Evolutionary conservation across 2,888 invertebrate species (phyloP).

Genomic region (Pemphredon lugubris): DNA sequence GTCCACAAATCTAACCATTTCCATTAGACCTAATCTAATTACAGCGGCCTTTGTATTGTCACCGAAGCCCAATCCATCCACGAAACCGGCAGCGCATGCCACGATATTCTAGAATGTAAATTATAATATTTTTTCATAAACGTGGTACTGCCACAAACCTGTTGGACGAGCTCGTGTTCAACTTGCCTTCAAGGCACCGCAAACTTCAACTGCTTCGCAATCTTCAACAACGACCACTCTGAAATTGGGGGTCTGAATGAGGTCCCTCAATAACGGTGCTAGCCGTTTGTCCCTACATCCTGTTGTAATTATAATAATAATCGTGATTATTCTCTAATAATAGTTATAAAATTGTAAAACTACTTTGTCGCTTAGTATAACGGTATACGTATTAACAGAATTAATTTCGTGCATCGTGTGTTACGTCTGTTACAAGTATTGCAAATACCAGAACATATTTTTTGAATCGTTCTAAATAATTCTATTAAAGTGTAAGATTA

Average conservation of each 20-base stretch:
- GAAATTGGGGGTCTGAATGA: constrained; percentile 86
- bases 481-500: no score
- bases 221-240: constrained; percentile 86
- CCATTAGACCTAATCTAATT: constrained; percentile 87
- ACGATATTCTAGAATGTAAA: constrained; percentile 84
- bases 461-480: no score
- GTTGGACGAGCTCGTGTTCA: neutral
- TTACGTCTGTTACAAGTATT: no score
- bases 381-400: no score
- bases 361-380: neutral
- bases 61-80: constrained; percentile 85
- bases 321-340: neutral
- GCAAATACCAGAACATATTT: no score
- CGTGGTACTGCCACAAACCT: neutral
- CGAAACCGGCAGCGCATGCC: constrained; percentile 86
- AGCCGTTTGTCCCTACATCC: constrained; percentile 81
- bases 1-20: constrained; percentile 86
- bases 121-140: neutral
- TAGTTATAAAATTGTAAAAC: neutral
- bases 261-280: constrained; percentile 83
- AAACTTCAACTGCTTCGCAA: constrained; percentile 86
- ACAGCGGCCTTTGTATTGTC: constrained; percentile 88
- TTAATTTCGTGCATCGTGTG: no score
- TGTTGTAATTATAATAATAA: constrained; percentile 37
- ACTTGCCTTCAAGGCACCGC: constrained; percentile 84